These are phyloP conservation scores for Lepidonotus clava DNA, from an alignment of 2,888 invertebrate species.

Conservation along the genomic window DNA sequence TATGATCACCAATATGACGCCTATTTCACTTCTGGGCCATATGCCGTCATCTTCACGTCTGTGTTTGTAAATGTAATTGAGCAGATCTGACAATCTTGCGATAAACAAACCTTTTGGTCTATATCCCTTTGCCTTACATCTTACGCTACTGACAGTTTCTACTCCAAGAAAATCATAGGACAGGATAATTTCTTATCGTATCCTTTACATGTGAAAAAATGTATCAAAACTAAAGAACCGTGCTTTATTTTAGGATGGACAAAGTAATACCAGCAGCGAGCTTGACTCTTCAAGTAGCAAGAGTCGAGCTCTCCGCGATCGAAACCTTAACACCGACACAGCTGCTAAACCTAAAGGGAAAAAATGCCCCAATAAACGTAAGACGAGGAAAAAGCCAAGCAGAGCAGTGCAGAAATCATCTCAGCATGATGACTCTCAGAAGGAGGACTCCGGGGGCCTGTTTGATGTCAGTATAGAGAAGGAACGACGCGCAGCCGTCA, in stretches of 20 bases:
- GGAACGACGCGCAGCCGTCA: neutral
- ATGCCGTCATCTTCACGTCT: too few relatives aligned
- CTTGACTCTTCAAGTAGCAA: neutral
- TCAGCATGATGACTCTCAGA: neutral
- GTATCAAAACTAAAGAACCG: neutral
- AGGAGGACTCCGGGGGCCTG: neutral
- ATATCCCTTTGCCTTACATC: too few relatives aligned
- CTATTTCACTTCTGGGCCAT: too few relatives aligned
- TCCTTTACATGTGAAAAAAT: neutral
- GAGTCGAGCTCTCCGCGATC: neutral
- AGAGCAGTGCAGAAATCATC: neutral
- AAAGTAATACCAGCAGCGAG: conserved; percentile 25
- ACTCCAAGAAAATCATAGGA: too few relatives aligned
- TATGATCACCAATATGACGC: too few relatives aligned
- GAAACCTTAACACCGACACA: neutral
- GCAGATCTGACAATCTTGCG: too few relatives aligned
- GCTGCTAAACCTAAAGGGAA: neutral
- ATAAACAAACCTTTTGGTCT: too few relatives aligned
- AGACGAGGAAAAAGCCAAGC: conserved; percentile 3
- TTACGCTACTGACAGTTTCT: too few relatives aligned
- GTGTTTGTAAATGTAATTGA: too few relatives aligned
- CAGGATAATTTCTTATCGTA: too few relatives aligned
- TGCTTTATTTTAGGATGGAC: neutral
- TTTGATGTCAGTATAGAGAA: neutral
- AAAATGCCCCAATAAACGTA: neutral